Percentiles rank a stretch among this genome's conserved stretches.
These are phyloP conservation scores for Cylindroiulus punctatus DNA, from an alignment of 2,888 invertebrate species.

Conservation along the genomic window DNA sequence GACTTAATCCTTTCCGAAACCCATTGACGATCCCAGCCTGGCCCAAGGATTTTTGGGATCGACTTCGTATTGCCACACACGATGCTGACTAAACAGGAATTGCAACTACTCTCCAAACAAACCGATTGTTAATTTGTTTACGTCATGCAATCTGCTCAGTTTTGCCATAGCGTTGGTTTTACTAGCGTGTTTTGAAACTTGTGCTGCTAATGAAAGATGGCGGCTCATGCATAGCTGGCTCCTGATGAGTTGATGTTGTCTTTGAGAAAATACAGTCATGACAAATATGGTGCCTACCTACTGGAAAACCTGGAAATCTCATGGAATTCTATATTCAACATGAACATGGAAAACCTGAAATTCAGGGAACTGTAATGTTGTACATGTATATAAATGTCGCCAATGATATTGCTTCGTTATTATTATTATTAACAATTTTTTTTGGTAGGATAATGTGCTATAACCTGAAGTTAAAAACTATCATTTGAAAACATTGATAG, in stretches of 20 bases:
- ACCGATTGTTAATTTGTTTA: background rate
- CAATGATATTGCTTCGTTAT: too few relatives aligned
- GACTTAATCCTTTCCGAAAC: constrained; percentile 40
- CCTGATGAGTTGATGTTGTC: background rate
- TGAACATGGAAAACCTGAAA: too few relatives aligned
- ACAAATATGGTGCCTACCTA: too few relatives aligned
- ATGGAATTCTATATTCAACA: too few relatives aligned
- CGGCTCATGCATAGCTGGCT: background rate
- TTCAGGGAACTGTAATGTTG: too few relatives aligned
- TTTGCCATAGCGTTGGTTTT: background rate
- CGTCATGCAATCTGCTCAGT: background rate
- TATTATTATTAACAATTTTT: too few relatives aligned
- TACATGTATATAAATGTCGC: too few relatives aligned
- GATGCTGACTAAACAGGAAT: constrained; percentile 15
- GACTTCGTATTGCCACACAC: constrained; percentile 3
- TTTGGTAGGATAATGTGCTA: too few relatives aligned
- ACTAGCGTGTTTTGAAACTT: background rate
- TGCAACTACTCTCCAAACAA: background rate
- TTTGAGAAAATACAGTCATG: too few relatives aligned
- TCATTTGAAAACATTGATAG: too few relatives aligned
- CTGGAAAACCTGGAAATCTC: too few relatives aligned
- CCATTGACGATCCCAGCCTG: background rate
- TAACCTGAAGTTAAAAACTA: too few relatives aligned
- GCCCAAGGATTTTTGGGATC: background rate
- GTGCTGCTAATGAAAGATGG: background rate